Evolutionary conservation across 2,888 invertebrate genomes (phyloP), one percentile per base, ranked within the genome.

Genomic region (Microplitis manilae): DNA sequence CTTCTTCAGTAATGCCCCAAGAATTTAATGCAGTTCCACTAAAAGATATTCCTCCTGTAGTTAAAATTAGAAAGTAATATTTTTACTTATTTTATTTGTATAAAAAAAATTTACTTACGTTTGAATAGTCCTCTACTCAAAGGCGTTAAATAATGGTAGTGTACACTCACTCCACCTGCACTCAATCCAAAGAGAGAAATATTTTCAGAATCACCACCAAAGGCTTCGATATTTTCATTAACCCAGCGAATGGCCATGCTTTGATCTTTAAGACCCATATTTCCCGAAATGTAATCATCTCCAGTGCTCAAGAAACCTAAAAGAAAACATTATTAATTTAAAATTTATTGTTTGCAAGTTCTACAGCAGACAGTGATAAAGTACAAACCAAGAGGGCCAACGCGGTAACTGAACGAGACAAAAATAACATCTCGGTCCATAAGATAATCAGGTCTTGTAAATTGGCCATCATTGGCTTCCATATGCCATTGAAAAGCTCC

Each of bases 241-340:
- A 94, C 88, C 94, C 94, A 95, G 81, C 92, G 91, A 67, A 95
- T 86, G 0, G 94, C 94, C 70, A 93, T 89, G 7, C 91, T 89
- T 89, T 95, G 95, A 90, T 95, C 95, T 85, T 94, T 94, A 68
- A 95, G 85, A 0, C 94, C 95, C 78, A 92, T 92, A 87, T 95
- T 95, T 1, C 94, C 94, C 0, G 94, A 92, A 0, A 94, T 90
- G 0, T 91, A 85, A 0, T 92, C 91, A 81, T 95, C 94, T 39
- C 93, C 93, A 0, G 95, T 94, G 85, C 94, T 94, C 0, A 95
- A 88, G 86, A 95, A 95, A 64, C 95, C 94, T 61, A n/a, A 17
- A 67, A 73, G 8, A 20, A 15, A 73, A 50, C 30, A 6, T 64
- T 17, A 15, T 7, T 38, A 40, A 30, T n/a, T 20, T 50, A 20